Evolutionary conservation across 2,888 invertebrate species (phyloP), one percentile per base, ranked within the genome.

Genomic region (Brassicogethes aeneus): DNA sequence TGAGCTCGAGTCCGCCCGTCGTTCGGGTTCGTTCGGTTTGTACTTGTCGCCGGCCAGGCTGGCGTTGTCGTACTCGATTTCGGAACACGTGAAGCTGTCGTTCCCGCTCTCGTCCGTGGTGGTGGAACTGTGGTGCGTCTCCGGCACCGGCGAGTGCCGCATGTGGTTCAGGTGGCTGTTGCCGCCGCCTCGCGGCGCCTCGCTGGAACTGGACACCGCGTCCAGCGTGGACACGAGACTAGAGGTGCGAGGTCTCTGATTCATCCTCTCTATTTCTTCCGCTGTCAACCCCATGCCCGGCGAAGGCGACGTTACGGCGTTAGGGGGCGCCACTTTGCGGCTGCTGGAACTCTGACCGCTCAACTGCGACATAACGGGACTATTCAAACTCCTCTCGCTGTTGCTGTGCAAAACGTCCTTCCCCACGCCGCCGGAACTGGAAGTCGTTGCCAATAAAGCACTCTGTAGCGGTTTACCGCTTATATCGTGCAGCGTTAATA

Each of bases 31-130:
- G 43, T 56, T 63, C 13, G 61, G 55, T 53, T 68, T 68, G 45
- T 79, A 73, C 60, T 88, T 87, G 60, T 87, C 87, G 12, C 86
- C 87, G 40, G 79, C 82, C 47, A 88, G 71, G 57, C 87, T 87
- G 58, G 88, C 86, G 62, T 92, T 91, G 60, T 94, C 94, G 64
- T 93, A 94, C 67, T 96, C 96, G 62, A 94, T 94, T 72, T 95
- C 95, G 0, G 95, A 95, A 70, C 95, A 96, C 8, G 95, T 96
- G 71, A 96, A 96, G 55, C 94, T 94, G 64, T 96, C 95, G 69
- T 95, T 93, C 3, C 85, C 86, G 68, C 94, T 94, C 64, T 94
- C 94, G 56, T 93, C 89, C 7, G 93, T 88, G 5, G 87, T 86
- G 0, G 85, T 85, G 7, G 87, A 86, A 56, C 86, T 81, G 56